Evolutionary conservation across 2,797 vertebrate species (phyloP).

Genomic region (Smutsia temminckii): DNA sequence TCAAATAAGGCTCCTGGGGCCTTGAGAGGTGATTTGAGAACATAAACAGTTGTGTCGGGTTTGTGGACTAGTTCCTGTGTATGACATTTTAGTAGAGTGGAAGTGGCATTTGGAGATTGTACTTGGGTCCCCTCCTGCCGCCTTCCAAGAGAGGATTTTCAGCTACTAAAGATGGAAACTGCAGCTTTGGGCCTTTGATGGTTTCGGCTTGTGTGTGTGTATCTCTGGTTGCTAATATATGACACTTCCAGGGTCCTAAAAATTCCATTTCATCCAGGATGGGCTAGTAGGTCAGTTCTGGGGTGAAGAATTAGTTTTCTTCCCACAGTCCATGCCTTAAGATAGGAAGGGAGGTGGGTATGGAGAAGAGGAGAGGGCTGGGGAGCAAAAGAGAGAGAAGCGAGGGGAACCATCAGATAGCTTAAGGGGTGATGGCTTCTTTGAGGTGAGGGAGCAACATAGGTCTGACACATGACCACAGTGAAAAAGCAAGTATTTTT

Average conservation of each 20-base stretch:
- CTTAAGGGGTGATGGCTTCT: background rate
- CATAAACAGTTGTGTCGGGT: background rate
- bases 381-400: background rate
- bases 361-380: background rate
- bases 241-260: background rate
- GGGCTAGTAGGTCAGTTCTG: background rate
- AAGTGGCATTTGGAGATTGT: background rate
- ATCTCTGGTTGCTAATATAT: background rate
- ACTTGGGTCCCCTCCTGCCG: background rate
- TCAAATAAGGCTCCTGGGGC: background rate
- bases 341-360: background rate
- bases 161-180: background rate
- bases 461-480: accelerated
- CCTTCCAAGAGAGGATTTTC: background rate
- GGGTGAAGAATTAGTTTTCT: background rate
- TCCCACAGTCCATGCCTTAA: background rate
- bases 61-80: background rate
- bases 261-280: background rate
- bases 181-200: background rate
- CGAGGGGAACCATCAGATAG: background rate
- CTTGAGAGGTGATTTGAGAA: background rate
- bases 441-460: accelerated
- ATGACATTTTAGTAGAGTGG: background rate
- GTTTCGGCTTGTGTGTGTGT: background rate
- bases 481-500: too few species aligned